Base-by-base conservation (phyloP, 2,113 vertebrate genomes). In the Callithrix jacchus region DNA sequence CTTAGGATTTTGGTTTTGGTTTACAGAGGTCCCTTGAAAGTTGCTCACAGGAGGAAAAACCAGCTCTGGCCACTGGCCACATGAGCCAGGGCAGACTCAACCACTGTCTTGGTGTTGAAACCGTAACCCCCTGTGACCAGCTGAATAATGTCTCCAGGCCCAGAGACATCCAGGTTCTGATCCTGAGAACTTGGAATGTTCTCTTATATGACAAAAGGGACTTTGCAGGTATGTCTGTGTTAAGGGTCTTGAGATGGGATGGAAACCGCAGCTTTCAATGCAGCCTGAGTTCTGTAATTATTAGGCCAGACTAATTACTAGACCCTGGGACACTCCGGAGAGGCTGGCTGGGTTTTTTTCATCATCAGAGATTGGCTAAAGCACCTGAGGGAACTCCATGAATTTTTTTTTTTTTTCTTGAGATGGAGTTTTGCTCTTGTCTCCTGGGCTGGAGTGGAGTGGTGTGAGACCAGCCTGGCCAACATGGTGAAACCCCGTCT, bases 241-340 rank as follows among this genome's bases (percentile, higher is more conserved):
- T 17, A 14, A 25, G 49, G 40, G 30, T 40, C 77, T 12, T 12
- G 2, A 13, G 52, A 14, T 32, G 18, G 71, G 32, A 30, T 0
- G 12, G 14, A 47, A 16, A 2, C 49, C 4, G 0, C 7, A 8
- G 2, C 42, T 17, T 20, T 49, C 76, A 20, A 2, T 30, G 64
- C 16, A 35, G 30, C 16, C 3, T 70, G 61, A 58, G 56, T 45
- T 40, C 32, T 42, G 8, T 56, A 13, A 18, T 30, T 12, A 30
- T 30, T 27, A 61, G 64, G 17, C 2, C 5, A 14, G 49, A 52
- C 49, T 52, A 17, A 52, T 52, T 14, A 12, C 10, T 16, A 16
- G 27, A 42, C 14, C 40, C 20, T 77, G 3, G 8, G 25, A 37
- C 11, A 37, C 16, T 70, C 25, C 4, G 2, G 20, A 49, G 27